These are phyloP conservation scores for Coturnix japonica DNA, from an alignment of 2,113 vertebrate genomes.

Conservation along the genomic window DNA sequence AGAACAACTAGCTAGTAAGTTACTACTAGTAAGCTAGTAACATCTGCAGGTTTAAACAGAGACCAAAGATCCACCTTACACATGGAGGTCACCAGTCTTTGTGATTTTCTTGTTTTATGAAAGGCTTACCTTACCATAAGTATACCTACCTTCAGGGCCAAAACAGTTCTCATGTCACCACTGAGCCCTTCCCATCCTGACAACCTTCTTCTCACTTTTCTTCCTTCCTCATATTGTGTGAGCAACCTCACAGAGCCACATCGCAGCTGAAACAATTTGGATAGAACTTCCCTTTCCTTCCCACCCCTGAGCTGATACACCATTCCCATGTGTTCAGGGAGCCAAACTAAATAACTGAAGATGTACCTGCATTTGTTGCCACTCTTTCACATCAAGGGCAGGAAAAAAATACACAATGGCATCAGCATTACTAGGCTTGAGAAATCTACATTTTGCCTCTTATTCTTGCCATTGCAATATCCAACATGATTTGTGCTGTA, in stretches of 20 bases:
- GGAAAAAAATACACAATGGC: not conserved
- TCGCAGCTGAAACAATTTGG: not conserved
- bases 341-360: not conserved
- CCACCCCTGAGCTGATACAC: not conserved
- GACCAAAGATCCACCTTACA: not conserved
- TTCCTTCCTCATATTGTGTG: conserved; percentile 61
- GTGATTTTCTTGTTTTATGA: not conserved
- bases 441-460: not conserved
- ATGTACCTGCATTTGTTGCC: not conserved
- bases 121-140: not conserved
- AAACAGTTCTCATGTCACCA: not conserved
- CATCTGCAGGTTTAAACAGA: not conserved
- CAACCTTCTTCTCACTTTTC: not conserved
- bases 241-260: not conserved
- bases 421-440: not conserved
- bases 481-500: not conserved
- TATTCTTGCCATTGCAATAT: not conserved
- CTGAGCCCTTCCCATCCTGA: not conserved
- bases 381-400: fast-evolving
- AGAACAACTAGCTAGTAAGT: not conserved
- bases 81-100: not conserved
- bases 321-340: not conserved
- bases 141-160: not conserved
- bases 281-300: conserved; percentile 40
- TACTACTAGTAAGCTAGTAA: too few species aligned